Conservation (phyloP, 2,888 invertebrate genomes). For the Platynereis dumerilii region DNA sequence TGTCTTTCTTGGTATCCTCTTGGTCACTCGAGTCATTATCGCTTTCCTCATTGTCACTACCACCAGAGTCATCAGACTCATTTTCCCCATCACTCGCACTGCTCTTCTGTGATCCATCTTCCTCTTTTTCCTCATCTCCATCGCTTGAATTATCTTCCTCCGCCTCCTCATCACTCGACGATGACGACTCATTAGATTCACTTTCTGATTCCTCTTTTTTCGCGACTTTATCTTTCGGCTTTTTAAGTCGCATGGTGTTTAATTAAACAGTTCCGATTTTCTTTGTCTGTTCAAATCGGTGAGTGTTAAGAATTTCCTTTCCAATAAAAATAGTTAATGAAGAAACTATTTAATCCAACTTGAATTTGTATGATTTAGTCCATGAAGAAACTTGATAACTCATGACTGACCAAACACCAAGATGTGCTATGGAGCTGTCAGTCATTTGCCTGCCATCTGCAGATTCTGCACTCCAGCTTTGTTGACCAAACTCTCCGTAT, state of each 20-base stretch:
- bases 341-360: no score
- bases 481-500: no score
- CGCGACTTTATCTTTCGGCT: neutral
- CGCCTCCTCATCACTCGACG: conserved; percentile 1
- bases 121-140: conserved; percentile 1
- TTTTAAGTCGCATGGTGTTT: neutral
- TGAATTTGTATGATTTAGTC: no score
- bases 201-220: conserved; percentile 4
- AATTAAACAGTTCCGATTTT: no score
- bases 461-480: no score
- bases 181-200: neutral
- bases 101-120: neutral
- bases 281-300: no score
- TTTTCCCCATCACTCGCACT: neutral
- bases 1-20: neutral
- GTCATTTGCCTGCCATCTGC: no score
- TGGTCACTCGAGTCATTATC: neutral
- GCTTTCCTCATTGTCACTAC: neutral
- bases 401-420: no score
- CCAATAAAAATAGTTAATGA: no score
- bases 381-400: no score
- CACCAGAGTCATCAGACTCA: neutral
- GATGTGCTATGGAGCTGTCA: no score
- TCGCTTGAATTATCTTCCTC: neutral
- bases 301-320: no score